phyloP scores from a whole-genome alignment of 2,888 invertebrate genomes.

The Nasonovia ribisnigri region DNA sequence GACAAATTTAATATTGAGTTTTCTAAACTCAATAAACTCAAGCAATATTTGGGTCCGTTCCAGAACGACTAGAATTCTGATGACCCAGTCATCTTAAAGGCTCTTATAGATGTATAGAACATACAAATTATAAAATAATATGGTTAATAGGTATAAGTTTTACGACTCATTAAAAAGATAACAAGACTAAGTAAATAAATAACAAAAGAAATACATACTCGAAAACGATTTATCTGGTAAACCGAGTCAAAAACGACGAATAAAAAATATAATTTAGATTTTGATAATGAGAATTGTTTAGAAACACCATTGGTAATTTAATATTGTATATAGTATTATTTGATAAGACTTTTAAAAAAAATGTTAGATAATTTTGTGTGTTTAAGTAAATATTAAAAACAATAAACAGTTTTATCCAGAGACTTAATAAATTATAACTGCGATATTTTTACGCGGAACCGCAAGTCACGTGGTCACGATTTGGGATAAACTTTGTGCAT shows the following conservation, averaged over 20 bases:
- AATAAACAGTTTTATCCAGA: background rate
- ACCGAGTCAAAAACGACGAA: background rate
- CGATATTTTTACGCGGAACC: background rate
- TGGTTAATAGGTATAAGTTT: background rate
- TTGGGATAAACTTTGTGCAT: background rate
- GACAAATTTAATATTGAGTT: background rate
- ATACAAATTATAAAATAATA: background rate
- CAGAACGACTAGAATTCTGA: background rate
- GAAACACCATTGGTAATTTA: background rate
- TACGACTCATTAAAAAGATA: background rate
- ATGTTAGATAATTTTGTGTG: background rate
- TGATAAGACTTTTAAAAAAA: background rate
- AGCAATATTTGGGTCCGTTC: background rate
- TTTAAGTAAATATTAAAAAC: background rate
- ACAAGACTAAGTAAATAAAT: background rate
- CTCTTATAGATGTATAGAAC: background rate
- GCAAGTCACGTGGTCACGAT: background rate
- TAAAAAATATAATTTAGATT: background rate
- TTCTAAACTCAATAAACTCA: background rate
- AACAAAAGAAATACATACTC: background rate
- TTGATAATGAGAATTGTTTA: background rate
- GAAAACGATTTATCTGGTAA: background rate
- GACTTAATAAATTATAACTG: background rate
- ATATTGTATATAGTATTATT: background rate
- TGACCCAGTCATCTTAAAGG: background rate